phyloP scores from a whole-genome alignment of 1,140 invertebrate genomes.

The Anastatus disparis region DNA sequence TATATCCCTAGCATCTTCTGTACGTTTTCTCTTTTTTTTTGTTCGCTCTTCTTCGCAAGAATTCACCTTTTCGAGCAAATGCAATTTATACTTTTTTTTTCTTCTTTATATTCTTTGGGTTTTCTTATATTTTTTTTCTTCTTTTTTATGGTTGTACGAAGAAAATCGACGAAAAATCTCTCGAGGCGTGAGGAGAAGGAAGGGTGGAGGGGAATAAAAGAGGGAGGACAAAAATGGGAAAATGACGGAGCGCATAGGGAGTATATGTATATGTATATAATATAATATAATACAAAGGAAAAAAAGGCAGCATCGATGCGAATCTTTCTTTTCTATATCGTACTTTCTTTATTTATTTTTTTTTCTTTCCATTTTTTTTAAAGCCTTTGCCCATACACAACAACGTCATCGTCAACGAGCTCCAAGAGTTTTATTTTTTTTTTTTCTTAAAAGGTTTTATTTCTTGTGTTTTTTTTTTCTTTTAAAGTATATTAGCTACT shows the following conservation, averaged over 20 bases:
- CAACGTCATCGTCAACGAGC: neutral
- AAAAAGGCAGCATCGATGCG: neutral
- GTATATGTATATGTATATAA: neutral
- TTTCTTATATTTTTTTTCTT: neutral
- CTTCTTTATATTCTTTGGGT: neutral
- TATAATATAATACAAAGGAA: neutral
- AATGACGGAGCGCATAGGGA: neutral
- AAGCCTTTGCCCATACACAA: neutral
- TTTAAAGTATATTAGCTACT: constrained; percentile 51
- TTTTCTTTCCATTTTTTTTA: too few relatives aligned
- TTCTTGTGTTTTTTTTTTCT: neutral
- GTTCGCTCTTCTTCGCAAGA: neutral
- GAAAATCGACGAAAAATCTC: neutral
- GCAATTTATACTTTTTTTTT: neutral
- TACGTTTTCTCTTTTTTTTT: neutral
- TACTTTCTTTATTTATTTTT: too few relatives aligned
- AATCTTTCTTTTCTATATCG: too few relatives aligned
- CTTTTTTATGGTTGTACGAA: neutral
- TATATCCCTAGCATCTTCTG: too few relatives aligned
- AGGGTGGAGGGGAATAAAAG: too few relatives aligned
- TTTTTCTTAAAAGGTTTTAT: neutral
- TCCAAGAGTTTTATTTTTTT: neutral
- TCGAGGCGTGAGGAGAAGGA: too few relatives aligned
- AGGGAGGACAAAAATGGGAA: neutral
- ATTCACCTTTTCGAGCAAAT: neutral